Percentiles rank a stretch among this genome's conserved stretches.
Evolutionary conservation across 2,113 vertebrate species (phyloP).

Genomic region (Hippocampus barbouri): DNA sequence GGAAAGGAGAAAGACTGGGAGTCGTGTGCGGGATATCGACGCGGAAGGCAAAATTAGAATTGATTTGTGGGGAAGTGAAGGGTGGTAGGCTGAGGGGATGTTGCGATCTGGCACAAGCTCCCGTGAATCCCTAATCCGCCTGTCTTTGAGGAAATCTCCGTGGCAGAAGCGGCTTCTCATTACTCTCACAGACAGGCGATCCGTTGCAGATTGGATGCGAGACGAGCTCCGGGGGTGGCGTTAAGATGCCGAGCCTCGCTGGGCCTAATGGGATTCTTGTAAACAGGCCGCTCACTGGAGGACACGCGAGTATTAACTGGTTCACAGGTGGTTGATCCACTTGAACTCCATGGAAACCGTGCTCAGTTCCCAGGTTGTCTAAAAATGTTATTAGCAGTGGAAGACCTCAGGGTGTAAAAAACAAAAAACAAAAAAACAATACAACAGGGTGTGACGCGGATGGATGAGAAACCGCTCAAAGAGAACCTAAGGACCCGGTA

Average conservation of each 20-base stretch:
- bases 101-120: slow-evolving; percentile 32
- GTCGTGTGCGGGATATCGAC: slow-evolving; percentile 50
- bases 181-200: slow-evolving; percentile 56
- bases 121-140: slow-evolving; percentile 66
- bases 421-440: background rate
- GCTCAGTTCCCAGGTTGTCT: background rate
- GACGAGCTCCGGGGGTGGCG: slow-evolving; percentile 47
- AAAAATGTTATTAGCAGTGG: too few relatives aligned
- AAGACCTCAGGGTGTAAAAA: background rate
- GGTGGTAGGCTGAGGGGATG: slow-evolving; percentile 20
- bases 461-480: background rate
- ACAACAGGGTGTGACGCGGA: background rate
- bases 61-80: slow-evolving; percentile 52
- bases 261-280: slow-evolving; percentile 35
- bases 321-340: slow-evolving; percentile 21
- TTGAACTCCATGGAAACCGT: slow-evolving; percentile 11
- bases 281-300: slow-evolving; percentile 39
- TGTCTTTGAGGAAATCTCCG: slow-evolving; percentile 59
- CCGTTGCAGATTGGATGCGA: slow-evolving; percentile 55
- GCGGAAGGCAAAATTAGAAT: slow-evolving; percentile 58
- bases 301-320: slow-evolving; percentile 14
- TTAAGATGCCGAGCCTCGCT: slow-evolving; percentile 54
- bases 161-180: slow-evolving; percentile 54
- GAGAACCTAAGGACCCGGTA: background rate
- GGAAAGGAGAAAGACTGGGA: slow-evolving; percentile 28